A percentile compares a stretch with the other conserved stretches of the same genome.
These are phyloP conservation scores for Microchirus variegatus DNA, from an alignment of 2,797 vertebrate genomes.

Conservation along the genomic window DNA sequence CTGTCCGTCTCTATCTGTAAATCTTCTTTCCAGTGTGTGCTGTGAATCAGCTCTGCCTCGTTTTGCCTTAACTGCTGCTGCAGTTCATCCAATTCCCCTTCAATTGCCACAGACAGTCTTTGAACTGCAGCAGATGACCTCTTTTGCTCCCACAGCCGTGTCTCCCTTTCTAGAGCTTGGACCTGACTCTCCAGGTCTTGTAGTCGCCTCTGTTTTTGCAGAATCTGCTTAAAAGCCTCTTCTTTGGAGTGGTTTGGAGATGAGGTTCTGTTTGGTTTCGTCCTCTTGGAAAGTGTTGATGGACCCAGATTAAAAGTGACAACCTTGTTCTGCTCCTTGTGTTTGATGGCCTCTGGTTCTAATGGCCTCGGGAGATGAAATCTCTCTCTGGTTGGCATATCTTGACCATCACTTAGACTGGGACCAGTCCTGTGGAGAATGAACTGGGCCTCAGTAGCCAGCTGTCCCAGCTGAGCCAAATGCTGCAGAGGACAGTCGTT, in stretches of 20 bases:
- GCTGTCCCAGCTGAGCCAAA: slow-evolving; percentile 88
- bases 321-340: slow-evolving; percentile 78
- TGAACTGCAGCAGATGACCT: slow-evolving; percentile 24
- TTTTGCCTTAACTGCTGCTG: slow-evolving; percentile 81
- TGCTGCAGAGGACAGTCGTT: slow-evolving; percentile 87
- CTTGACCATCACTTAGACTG: slow-evolving; percentile 71
- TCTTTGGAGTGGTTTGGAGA: slow-evolving; percentile 78
- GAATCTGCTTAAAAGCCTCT: slow-evolving; percentile 80
- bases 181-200: slow-evolving; percentile 80
- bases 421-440: slow-evolving; percentile 89
- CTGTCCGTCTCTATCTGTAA: slow-evolving; percentile 81
- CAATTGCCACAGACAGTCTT: slow-evolving; percentile 21
- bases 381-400: slow-evolving; percentile 61
- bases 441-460: slow-evolving; percentile 89
- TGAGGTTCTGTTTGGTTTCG: slow-evolving; percentile 58
- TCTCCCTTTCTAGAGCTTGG: slow-evolving; percentile 77
- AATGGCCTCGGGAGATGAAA: slow-evolving; percentile 61
- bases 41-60: slow-evolving; percentile 80
- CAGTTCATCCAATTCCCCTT: slow-evolving; percentile 80
- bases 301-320: slow-evolving; percentile 83
- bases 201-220: slow-evolving; percentile 83
- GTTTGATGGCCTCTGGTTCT: slow-evolving; percentile 64
- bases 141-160: slow-evolving; percentile 73
- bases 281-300: slow-evolving; percentile 43
- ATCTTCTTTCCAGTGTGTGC: slow-evolving; percentile 84